Base-by-base conservation (phyloP, 2,797 vertebrate species). In the Lagodon rhomboides region DNA sequence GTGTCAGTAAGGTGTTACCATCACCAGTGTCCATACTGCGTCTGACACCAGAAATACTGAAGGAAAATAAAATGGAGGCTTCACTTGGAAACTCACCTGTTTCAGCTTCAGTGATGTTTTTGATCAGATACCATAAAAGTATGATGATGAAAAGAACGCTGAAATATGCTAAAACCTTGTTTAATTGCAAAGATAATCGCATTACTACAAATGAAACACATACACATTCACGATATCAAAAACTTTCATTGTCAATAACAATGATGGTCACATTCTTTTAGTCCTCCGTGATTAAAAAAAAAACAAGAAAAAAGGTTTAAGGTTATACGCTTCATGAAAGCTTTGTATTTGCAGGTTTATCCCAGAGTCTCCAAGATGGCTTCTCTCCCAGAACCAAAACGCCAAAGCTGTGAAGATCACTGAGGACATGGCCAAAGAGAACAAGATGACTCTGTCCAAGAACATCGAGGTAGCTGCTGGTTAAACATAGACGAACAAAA, bases 361-460 rank as follows among this genome's bases (percentile, higher is more conserved):
- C 77, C 97, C 98, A 0, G 98, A 99, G 68, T 99, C 98, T 75
- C 98, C 98, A 1, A 92, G 98, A 17, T 99, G 98, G 98, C 96
- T 99, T 12, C 91, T 98, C 47, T 98, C 97, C 41, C 97, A 98
- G 76, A 98, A 96, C 80, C 93, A 96, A 46, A 95, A 93, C 63
- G 84, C 93, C 5, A 89, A 95, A 89, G 98, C 98, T 0, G 76
- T 98, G 75, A 84, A 95, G 84, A 96, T 99, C 84, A 96, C 97
- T 1, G 92, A 92, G 73, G 88, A 86, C 51, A 95, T 99, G 64
- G 98, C 98, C 62, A 97, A 96, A 79, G 96, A 96, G 89, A 99
- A 99, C 84, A 95, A 95, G 68, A 97, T 55, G 69, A 92, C 88
- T 0, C 89, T 96, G 59, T 94, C 94, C 79, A 95, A 93, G 77